Evolutionary conservation across 2,888 invertebrate genomes (phyloP), one percentile per base, ranked within the genome.

Genomic region (Pristionchus entomophagus): DNA sequence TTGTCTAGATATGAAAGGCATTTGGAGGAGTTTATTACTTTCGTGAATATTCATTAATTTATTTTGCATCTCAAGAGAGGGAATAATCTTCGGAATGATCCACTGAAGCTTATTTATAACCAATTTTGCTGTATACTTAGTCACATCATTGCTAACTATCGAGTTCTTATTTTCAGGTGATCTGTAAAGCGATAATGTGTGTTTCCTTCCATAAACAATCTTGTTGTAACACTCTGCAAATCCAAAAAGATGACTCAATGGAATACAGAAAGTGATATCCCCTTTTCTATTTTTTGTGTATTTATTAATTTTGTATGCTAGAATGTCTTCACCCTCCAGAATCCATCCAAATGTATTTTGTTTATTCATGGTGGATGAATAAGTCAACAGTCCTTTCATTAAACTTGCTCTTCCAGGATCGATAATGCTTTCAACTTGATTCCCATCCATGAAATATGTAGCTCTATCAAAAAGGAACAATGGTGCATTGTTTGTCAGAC

Each of bases 1-100:
- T 88, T 90, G 90, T 87, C 89, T 73, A 49, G 89, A 89, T n/a
- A 89, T 89, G 82, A 53, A 53, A 53, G 53, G 53, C 53, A 53
- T 53, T 22, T 53, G 53, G 19, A 53, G 19, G 14, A 53, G 22
- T 53, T 53, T 53, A 53, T 53, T 53, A 53, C 53, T 53, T 53
- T 53, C 53, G 22, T 19, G 22, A 19, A 53, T 19, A 53, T 53
- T 53, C 14, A 53, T 12, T 19, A 53, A 22, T 53, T 53, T 53
- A 22, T 53, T 53, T 22, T 53, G 53, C 53, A 53, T 53, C 53
- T 53, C 53, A 19, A 53, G 22, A 22, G 53, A 86, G 81, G 90
- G 90, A 29, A 89, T 87, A 86, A 90, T 90, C 62, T 90, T 90
- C 51, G 90, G 90, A 85, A 90, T 88, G 26, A 90, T 90, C 90